Evolutionary conservation across 2,888 invertebrate species (phyloP).

Genomic region (Eucera pruinosa): DNA sequence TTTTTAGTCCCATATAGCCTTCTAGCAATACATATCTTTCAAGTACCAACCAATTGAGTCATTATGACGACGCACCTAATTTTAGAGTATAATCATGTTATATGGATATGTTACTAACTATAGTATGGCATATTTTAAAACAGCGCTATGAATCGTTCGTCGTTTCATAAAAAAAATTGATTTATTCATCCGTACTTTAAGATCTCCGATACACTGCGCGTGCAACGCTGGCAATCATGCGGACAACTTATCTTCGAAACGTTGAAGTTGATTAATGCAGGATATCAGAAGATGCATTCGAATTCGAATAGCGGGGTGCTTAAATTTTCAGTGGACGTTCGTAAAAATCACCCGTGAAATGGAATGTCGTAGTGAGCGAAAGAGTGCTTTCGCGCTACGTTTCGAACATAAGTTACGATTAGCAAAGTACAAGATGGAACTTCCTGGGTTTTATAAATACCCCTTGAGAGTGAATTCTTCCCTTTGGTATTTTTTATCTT

Average conservation of each 20-base stretch:
- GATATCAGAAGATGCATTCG: background rate
- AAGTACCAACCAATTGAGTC: slow-evolving; percentile 12
- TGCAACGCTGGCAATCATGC: background rate
- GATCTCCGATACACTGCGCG: slow-evolving; percentile 3
- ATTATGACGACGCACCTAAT: slow-evolving; percentile 16
- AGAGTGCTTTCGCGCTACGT: background rate
- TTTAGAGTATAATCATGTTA: slow-evolving; percentile 19
- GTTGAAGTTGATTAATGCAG: background rate
- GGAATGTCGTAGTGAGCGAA: background rate
- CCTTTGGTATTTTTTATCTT: background rate
- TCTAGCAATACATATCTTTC: slow-evolving; percentile 6
- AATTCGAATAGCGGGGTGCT: background rate
- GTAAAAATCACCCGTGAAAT: slow-evolving; percentile 3
- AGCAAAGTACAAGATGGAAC: background rate
- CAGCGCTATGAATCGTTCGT: background rate
- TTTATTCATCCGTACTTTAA: background rate
- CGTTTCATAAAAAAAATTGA: background rate
- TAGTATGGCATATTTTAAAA: background rate
- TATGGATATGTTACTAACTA: slow-evolving; percentile 2
- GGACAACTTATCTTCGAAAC: background rate
- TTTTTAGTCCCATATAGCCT: slow-evolving; percentile 7
- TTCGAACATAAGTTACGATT: background rate
- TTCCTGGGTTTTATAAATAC: background rate
- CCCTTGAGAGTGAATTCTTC: background rate
- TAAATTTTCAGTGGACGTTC: slow-evolving; percentile 5